Percentiles rank a stretch among this genome's conserved stretches.
Evolutionary conservation across 2,888 invertebrate genomes (phyloP).

Genomic region (Lumbricus terrestris): DNA sequence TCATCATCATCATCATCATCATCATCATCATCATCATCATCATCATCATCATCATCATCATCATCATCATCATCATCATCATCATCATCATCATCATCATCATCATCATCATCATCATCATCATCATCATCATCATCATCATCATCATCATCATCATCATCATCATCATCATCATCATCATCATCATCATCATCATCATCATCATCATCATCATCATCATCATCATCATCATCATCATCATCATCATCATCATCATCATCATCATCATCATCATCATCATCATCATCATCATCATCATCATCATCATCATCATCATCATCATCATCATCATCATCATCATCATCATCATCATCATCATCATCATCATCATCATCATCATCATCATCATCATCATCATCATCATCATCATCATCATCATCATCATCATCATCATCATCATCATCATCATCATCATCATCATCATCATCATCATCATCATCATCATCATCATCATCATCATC

Average conservation of each 20-base stretch:
- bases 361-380: conserved; percentile 27
- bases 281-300: conserved; percentile 36
- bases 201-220: conserved; percentile 29
- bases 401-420: neutral
- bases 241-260: conserved; percentile 34
- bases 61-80: conserved; percentile 13
- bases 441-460: conserved; percentile 3
- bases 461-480: neutral
- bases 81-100: conserved; percentile 27
- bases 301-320: conserved; percentile 35
- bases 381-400: conserved; percentile 18
- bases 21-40: conserved; percentile 3
- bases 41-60: neutral
- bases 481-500: conserved; percentile 14
- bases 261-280: conserved; percentile 37
- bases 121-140: conserved; percentile 29
- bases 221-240: conserved; percentile 35
- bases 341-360: conserved; percentile 35
- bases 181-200: conserved; percentile 28
- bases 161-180: conserved; percentile 23
- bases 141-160: conserved; percentile 36
- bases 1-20: neutral
- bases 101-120: conserved; percentile 29
- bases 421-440: neutral
- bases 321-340: conserved; percentile 35